A percentile compares a stretch with the other conserved stretches of the same genome.
These are phyloP conservation scores for Erethizon dorsatum DNA, from an alignment of 2,797 vertebrate species.

Conservation along the genomic window DNA sequence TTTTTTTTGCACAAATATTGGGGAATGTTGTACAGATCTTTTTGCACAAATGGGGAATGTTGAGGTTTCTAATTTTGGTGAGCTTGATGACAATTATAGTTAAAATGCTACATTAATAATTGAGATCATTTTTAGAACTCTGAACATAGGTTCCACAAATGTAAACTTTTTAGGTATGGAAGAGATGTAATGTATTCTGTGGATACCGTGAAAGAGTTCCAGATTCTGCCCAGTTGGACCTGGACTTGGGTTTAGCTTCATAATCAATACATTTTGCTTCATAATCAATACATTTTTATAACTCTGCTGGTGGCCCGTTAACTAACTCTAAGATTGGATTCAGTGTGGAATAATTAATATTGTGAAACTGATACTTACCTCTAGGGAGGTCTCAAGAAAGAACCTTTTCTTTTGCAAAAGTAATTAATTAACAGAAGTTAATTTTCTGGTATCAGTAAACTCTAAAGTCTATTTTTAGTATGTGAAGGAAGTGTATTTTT, in stretches of 20 bases:
- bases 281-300: conserved; percentile 65
- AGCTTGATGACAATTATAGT: not conserved
- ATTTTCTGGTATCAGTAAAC: not conserved
- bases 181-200: not conserved
- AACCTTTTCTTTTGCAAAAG: conserved; percentile 25
- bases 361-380: conserved; percentile 54
- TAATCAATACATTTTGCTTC: conserved; percentile 41
- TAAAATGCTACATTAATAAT: not conserved
- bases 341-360: conserved; percentile 28
- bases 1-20: not conserved
- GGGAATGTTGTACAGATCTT: not conserved
- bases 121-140: conserved; percentile 20
- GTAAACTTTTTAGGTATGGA: not conserved
- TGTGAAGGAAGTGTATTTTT: not conserved
- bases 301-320: conserved; percentile 60
- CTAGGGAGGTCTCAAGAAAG: not conserved
- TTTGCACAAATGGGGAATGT: not conserved
- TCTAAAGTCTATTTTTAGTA: not conserved
- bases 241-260: conserved; percentile 19
- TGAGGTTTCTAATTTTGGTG: not conserved
- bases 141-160: not conserved
- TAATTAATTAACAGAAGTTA: conserved; percentile 21
- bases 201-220: not conserved
- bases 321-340: conserved; percentile 47
- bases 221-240: conserved; percentile 41